Evolutionary conservation across 2,113 vertebrate species (phyloP).

Genomic region (Pungitius pungitius): DNA sequence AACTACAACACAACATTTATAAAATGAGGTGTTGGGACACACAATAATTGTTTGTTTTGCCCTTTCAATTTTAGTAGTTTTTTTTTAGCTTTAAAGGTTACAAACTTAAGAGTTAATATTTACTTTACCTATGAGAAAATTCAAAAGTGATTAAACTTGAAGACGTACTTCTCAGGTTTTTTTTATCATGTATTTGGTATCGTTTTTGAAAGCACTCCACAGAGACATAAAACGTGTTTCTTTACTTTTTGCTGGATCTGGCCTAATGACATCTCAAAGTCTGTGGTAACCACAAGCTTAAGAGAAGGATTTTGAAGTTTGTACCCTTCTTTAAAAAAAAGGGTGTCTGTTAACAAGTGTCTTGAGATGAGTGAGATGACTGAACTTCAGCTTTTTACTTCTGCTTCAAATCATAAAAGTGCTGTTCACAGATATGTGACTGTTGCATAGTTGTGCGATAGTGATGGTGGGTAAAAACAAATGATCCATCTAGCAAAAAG

Average conservation of each 20-base stretch:
- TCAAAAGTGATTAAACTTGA: not conserved
- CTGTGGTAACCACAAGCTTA: no score
- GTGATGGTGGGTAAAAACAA: not conserved
- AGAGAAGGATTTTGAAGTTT: no score
- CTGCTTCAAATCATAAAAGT: not conserved
- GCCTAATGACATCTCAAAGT: no score
- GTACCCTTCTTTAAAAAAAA: no score
- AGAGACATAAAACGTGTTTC: not conserved
- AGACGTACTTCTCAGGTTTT: no score
- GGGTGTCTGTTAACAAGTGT: no score
- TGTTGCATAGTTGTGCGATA: slow-evolving; percentile 3
- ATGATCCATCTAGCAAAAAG: not conserved
- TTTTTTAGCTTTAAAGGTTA: not conserved
- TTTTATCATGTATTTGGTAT: no score
- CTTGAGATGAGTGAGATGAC: no score
- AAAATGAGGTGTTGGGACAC: not conserved
- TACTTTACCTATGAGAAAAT: not conserved
- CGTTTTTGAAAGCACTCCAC: no score
- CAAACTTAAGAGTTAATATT: not conserved
- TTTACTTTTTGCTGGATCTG: no score
- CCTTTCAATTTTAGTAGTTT: not conserved
- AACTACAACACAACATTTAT: slow-evolving; percentile 3
- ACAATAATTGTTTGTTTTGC: not conserved
- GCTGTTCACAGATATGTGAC: not conserved
- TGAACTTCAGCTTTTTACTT: not conserved